Evolutionary conservation across 1,140 invertebrate species (phyloP).

Genomic region (Chrysoperla carnea): DNA sequence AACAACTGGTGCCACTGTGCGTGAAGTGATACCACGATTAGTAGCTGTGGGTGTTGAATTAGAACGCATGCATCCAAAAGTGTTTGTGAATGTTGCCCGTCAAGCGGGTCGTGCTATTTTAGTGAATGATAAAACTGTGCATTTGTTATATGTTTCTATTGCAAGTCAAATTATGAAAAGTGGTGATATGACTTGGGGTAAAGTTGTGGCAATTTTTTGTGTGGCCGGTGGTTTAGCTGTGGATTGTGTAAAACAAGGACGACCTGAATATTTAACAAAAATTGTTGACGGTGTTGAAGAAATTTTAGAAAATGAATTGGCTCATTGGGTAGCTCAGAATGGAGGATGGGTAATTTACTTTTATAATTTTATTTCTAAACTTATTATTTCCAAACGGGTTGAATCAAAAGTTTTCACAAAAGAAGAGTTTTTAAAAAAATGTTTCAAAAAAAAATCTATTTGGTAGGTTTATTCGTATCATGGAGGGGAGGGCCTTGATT

Average conservation of each 20-base stretch:
- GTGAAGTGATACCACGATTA: constrained; percentile 39
- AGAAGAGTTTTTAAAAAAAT: too few relatives aligned
- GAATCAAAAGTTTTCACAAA: too few relatives aligned
- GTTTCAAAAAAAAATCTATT: too few relatives aligned
- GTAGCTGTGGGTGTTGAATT: constrained; percentile 36
- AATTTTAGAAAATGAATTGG: constrained; percentile 44
- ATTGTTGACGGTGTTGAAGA: constrained; percentile 39
- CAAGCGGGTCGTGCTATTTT: constrained; percentile 33
- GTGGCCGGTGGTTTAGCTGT: constrained; percentile 49
- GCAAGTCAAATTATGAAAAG: constrained; percentile 35
- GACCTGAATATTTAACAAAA: constrained; percentile 40
- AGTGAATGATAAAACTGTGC: constrained; percentile 32
- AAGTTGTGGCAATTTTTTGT: constrained; percentile 46
- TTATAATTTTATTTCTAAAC: too few relatives aligned
- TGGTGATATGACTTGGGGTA: constrained; percentile 42
- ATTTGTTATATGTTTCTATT: constrained; percentile 33
- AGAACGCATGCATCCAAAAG: constrained; percentile 44
- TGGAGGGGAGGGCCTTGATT: too few relatives aligned
- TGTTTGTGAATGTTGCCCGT: constrained; percentile 36
- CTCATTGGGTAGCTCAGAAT: constrained; percentile 46
- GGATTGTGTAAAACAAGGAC: constrained; percentile 46
- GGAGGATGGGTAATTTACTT: constrained; percentile 44
- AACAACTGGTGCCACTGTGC: constrained; percentile 24
- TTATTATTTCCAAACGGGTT: too few relatives aligned
- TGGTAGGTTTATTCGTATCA: too few relatives aligned